phyloP scores from a whole-genome alignment of 2,888 invertebrate genomes.

The Lapara coniferarum region DNA sequence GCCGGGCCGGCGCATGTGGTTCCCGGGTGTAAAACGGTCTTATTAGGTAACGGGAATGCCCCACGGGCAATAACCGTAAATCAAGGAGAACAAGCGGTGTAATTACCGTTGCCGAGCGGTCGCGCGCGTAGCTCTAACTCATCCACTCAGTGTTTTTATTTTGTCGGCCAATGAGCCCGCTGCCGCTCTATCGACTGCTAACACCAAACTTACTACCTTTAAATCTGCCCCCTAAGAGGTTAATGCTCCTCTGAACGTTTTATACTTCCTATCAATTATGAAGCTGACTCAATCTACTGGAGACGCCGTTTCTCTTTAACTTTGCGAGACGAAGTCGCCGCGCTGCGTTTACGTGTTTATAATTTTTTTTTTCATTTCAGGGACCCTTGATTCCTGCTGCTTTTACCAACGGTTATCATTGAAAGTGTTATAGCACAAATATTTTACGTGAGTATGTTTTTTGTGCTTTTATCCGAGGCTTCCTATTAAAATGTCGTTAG shows the following conservation, averaged over 20 bases:
- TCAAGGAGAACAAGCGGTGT: constrained; percentile 84
- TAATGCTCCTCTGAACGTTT: constrained; percentile 73
- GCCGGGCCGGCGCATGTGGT: constrained; percentile 74
- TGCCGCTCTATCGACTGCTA: constrained; percentile 79
- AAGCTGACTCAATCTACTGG: constrained; percentile 50
- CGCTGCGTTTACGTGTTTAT: constrained; percentile 29
- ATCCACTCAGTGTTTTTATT: constrained; percentile 81
- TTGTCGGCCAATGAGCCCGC: constrained; percentile 73
- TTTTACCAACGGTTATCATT: constrained; percentile 99
- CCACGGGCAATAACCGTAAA: constrained; percentile 84
- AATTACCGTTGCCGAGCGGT: constrained; percentile 83
- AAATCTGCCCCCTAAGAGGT: constrained; percentile 77
- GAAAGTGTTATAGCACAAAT: constrained; percentile 86
- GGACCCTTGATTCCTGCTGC: constrained; percentile 98
- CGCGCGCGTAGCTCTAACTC: constrained; percentile 80
- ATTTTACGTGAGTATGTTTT: constrained; percentile 81
- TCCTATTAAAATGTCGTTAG: constrained; percentile 72
- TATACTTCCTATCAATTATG: constrained; percentile 74
- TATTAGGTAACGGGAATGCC: constrained; percentile 83
- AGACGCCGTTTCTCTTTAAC: constrained; percentile 13
- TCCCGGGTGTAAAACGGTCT: constrained; percentile 81
- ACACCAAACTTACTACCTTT: constrained; percentile 78
- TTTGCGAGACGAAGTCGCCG: constrained; percentile 10
- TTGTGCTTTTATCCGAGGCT: constrained; percentile 55
- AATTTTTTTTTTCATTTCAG: constrained; percentile 84